These are phyloP conservation scores for Melanostigma gelatinosum DNA, from an alignment of 2,113 vertebrate genomes.

Conservation along the genomic window DNA sequence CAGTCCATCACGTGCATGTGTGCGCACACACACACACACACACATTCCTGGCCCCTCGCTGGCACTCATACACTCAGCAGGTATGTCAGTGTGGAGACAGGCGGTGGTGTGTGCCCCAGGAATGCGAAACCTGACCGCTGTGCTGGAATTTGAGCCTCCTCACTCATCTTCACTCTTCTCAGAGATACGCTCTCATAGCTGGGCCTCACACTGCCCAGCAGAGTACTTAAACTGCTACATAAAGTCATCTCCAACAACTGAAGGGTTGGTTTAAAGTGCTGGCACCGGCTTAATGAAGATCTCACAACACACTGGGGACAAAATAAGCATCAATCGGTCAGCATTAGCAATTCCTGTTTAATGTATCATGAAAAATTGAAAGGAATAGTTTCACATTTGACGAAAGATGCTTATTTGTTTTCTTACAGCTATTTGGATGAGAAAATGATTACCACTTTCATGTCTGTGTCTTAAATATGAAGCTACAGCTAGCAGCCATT, in stretches of 20 bases:
- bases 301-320: conserved; percentile 12
- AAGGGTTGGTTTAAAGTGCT: conserved; percentile 28
- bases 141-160: conserved; percentile 77
- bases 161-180: conserved; percentile 77
- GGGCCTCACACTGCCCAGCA: conserved; percentile 39
- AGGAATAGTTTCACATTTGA: not conserved
- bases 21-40: conserved; percentile 32
- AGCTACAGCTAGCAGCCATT: not conserved
- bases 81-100: conserved; percentile 82
- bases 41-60: conserved; percentile 65
- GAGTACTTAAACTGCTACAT: conserved; percentile 44
- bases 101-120: conserved; percentile 79
- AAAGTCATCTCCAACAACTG: conserved; percentile 56
- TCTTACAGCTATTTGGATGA: not conserved
- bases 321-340: not conserved
- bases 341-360: not conserved
- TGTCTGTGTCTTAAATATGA: not conserved
- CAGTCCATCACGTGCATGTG: conserved; percentile 14
- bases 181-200: conserved; percentile 54
- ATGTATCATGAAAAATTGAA: not conserved
- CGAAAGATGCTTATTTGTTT: not conserved
- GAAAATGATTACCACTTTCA: not conserved
- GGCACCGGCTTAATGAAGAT: conserved; percentile 50
- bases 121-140: conserved; percentile 84
- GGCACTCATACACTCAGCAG: conserved; percentile 75